A percentile compares a stretch with the other conserved stretches of the same genome.
phyloP scores from a whole-genome alignment of 2,888 invertebrate genomes.

The Caenorhabditis macrosperma region DNA sequence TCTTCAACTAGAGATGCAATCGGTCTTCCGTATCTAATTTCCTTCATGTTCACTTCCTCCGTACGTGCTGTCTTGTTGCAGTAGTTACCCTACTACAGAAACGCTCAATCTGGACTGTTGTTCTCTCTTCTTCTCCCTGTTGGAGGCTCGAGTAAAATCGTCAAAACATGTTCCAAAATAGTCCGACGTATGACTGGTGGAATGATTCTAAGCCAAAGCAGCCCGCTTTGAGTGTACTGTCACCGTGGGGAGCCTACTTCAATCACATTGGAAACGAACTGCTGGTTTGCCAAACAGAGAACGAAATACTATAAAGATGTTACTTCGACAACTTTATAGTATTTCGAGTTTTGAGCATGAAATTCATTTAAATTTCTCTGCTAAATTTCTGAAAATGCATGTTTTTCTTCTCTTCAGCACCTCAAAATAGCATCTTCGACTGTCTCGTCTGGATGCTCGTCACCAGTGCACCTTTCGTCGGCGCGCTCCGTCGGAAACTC shows the following conservation, averaged over 20 bases:
- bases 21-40: conserved; percentile 17
- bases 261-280: conserved; percentile 75
- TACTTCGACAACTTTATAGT: background rate
- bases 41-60: conserved; percentile 13
- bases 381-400: conserved; percentile 30
- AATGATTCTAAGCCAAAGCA: conserved; percentile 59
- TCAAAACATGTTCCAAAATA: conserved; percentile 53
- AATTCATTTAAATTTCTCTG: conserved; percentile 21
- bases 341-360: background rate
- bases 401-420: conserved; percentile 54
- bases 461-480: conserved; percentile 51
- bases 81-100: conserved; percentile 16
- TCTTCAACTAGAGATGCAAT: conserved; percentile 21
- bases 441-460: conserved; percentile 54
- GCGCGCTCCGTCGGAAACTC: conserved; percentile 63
- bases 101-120: conserved; percentile 41
- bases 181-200: conserved; percentile 66
- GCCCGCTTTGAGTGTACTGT: conserved; percentile 72
- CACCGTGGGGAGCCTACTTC: conserved; percentile 78
- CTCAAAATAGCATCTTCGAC: conserved; percentile 57
- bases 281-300: conserved; percentile 59
- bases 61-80: conserved; percentile 7
- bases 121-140: conserved; percentile 17
- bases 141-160: conserved; percentile 16
- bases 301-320: background rate